phyloP scores from a whole-genome alignment of 1,140 invertebrate species.

The Drosophila trapezifrons region DNA sequence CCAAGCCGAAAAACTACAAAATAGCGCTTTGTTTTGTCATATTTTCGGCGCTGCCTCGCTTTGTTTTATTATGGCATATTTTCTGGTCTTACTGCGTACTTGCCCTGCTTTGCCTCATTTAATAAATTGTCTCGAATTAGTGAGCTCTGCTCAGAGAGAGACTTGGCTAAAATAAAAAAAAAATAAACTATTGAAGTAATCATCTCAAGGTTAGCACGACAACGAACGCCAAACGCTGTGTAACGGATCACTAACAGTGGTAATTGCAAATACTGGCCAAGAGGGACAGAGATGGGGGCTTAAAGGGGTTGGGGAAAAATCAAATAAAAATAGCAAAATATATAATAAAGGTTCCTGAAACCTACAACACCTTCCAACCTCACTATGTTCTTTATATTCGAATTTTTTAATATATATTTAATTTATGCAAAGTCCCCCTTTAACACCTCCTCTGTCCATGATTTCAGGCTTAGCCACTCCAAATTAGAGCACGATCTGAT shows the following conservation, averaged over 20 bases:
- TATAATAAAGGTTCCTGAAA: too few relatives aligned
- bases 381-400: too few relatives aligned
- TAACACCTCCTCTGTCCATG: neutral
- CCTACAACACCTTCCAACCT: too few relatives aligned
- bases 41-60: slow-evolving; percentile 42
- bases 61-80: slow-evolving; percentile 56
- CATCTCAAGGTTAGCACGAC: slow-evolving; percentile 80
- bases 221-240: slow-evolving; percentile 48
- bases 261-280: slow-evolving; percentile 27
- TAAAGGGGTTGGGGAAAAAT: neutral
- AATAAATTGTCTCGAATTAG: slow-evolving; percentile 80
- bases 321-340: neutral
- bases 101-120: slow-evolving; percentile 74
- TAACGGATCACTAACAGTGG: slow-evolving; percentile 68
- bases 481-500: slow-evolving; percentile 77
- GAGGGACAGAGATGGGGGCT: slow-evolving; percentile 1
- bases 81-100: slow-evolving; percentile 46
- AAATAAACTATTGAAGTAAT: slow-evolving; percentile 70
- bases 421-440: neutral
- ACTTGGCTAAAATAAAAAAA: slow-evolving; percentile 39
- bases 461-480: slow-evolving; percentile 10
- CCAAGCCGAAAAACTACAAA: slow-evolving; percentile 35
- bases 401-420: neutral
- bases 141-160: slow-evolving; percentile 36
- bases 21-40: slow-evolving; percentile 53